Percentiles rank a stretch among this genome's conserved stretches.
Evolutionary conservation across 1,140 invertebrate species (phyloP).

Genomic region (Liolophura sinensis): DNA sequence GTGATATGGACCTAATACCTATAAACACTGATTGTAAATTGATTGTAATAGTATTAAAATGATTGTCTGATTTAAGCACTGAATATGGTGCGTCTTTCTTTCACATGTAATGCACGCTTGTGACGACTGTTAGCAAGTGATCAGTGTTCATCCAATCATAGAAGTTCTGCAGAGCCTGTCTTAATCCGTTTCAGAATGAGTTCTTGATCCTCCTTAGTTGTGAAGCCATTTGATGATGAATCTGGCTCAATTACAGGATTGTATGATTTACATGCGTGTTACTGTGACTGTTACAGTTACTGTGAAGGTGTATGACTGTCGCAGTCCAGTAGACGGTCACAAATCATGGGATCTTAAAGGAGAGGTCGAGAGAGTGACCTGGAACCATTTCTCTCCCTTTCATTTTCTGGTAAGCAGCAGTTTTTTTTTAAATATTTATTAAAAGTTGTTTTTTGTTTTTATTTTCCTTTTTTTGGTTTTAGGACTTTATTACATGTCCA

Average conservation of each 20-base stretch:
- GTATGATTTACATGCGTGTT: background rate
- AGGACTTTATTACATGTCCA: too few relatives aligned
- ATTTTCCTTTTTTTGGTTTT: too few relatives aligned
- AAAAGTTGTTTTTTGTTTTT: too few relatives aligned
- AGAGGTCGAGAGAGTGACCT: conserved; percentile 87
- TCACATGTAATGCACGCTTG: too few relatives aligned
- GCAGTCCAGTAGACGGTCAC: conserved; percentile 63
- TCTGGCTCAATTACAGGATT: background rate
- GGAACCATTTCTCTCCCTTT: conserved; percentile 77
- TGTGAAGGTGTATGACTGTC: conserved; percentile 80
- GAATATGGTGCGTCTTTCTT: too few relatives aligned
- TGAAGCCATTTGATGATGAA: background rate
- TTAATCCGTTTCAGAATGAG: background rate
- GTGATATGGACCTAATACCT: too few relatives aligned
- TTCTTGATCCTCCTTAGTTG: background rate
- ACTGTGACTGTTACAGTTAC: conserved; percentile 48
- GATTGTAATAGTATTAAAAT: too few relatives aligned
- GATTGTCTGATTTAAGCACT: too few relatives aligned
- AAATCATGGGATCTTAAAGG: conserved; percentile 74
- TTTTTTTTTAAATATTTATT: too few relatives aligned
- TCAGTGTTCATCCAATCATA: too few relatives aligned
- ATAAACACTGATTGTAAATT: too few relatives aligned
- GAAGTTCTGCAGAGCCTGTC: background rate
- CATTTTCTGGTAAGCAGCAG: conserved; percentile 68
- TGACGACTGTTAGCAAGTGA: too few relatives aligned